Percentiles rank a stretch among this genome's conserved stretches.
phyloP scores from a whole-genome alignment of 2,113 vertebrate species.

The Pipa parva region DNA sequence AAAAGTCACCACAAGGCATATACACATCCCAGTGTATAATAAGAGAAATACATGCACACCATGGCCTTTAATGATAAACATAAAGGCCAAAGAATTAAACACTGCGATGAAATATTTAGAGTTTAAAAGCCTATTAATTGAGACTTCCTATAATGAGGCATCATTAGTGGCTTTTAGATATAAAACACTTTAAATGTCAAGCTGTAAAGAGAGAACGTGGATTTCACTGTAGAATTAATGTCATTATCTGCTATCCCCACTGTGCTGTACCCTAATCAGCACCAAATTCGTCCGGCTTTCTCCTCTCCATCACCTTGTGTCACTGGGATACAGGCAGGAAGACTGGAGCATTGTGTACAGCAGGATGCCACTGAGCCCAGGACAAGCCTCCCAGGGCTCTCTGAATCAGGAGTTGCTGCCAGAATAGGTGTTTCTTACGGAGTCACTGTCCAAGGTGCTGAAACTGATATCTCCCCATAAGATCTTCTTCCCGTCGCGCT shows the following conservation, averaged over 20 bases:
- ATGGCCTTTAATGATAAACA: not conserved
- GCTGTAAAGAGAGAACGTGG: constrained; percentile 33
- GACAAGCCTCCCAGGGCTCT: constrained; percentile 9
- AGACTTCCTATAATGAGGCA: constrained; percentile 16
- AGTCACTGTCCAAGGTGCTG: constrained; percentile 54
- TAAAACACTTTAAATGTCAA: constrained; percentile 53
- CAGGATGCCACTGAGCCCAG: constrained; percentile 12
- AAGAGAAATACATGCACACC: not conserved
- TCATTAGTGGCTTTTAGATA: constrained; percentile 19
- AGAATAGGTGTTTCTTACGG: constrained; percentile 24
- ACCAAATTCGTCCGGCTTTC: constrained; percentile 32
- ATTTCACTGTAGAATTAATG: constrained; percentile 52
- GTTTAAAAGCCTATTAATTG: constrained; percentile 13
- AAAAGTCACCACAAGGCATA: too few relatives aligned
- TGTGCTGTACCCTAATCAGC: constrained; percentile 42
- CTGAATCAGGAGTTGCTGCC: constrained; percentile 27
- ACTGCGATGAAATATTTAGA: constrained; percentile 17
- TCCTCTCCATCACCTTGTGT: constrained; percentile 36
- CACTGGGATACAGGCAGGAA: constrained; percentile 16
- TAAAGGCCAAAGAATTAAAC: constrained; percentile 14
- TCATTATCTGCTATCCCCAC: constrained; percentile 60
- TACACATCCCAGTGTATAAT: too few relatives aligned
- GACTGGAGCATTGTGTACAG: not conserved
- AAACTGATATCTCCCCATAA: not conserved
- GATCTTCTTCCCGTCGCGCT: not conserved